Percentiles rank a stretch among this genome's conserved stretches.
Conservation (phyloP, 2,888 invertebrate species). For the Lepidochitona cinerea region DNA sequence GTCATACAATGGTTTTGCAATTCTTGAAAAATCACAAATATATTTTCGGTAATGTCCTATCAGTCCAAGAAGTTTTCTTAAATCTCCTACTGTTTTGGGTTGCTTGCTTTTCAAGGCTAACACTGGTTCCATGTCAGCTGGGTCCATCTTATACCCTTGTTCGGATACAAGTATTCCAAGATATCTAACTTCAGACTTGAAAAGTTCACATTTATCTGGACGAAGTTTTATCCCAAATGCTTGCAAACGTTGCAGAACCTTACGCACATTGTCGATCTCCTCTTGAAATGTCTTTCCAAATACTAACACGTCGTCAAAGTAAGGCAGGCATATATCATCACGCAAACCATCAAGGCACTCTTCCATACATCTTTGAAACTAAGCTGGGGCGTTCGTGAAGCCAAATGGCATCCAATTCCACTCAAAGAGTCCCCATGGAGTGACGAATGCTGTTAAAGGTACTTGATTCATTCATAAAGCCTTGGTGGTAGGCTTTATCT, state of each 20-base stretch:
- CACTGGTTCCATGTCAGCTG: not conserved
- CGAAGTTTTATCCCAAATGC: not conserved
- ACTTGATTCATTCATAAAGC: conserved; percentile 19
- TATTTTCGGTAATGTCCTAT: not conserved
- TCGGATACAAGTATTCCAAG: conserved; percentile 9
- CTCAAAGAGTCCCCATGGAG: conserved; percentile 24
- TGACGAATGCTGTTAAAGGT: conserved; percentile 29
- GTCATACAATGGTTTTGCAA: conserved; percentile 10
- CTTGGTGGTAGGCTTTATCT: conserved; percentile 28
- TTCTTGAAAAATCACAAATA: not conserved
- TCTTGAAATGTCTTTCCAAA: conserved; percentile 9
- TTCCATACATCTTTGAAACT: conserved; percentile 13
- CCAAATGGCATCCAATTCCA: conserved; percentile 28
- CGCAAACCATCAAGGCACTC: conserved; percentile 12
- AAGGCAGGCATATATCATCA: conserved; percentile 18
- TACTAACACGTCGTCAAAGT: conserved; percentile 11
- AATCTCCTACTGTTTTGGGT: not conserved
- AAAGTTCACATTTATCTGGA: not conserved
- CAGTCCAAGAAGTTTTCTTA: conserved; percentile 8
- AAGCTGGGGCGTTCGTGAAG: conserved; percentile 20
- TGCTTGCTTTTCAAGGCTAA: not conserved
- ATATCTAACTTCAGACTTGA: not conserved
- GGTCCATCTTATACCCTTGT: not conserved
- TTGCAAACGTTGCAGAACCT: conserved; percentile 7
- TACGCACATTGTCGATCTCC: not conserved